A percentile compares a stretch with the other conserved stretches of the same genome.
Conservation (phyloP, 2,888 invertebrate species). For the Sericinus montela region DNA sequence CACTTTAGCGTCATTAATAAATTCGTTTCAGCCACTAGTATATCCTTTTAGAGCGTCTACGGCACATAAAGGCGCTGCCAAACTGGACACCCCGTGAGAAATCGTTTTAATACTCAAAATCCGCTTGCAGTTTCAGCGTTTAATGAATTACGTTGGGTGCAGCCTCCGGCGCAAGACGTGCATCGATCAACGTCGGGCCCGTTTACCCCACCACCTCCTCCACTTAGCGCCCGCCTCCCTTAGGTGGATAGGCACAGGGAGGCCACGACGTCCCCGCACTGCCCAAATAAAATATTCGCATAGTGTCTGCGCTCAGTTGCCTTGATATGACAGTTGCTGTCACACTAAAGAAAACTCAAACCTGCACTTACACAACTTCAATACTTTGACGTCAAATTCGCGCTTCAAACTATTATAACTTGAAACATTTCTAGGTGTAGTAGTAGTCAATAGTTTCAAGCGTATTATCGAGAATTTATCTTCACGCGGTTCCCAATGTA, state of each 20-base stretch:
- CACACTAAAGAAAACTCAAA: slow-evolving; percentile 39
- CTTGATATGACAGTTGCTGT: slow-evolving; percentile 56
- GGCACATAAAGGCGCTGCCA: slow-evolving; percentile 53
- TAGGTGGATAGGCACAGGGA: slow-evolving; percentile 55
- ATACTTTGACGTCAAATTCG: neutral
- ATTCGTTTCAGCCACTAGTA: slow-evolving; percentile 58
- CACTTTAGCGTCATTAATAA: slow-evolving; percentile 55
- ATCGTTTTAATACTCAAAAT: slow-evolving; percentile 78
- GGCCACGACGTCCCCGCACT: slow-evolving; percentile 50
- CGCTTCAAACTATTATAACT: too few species aligned
- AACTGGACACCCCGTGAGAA: slow-evolving; percentile 74
- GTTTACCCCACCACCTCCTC: slow-evolving; percentile 31
- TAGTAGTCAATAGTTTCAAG: too few species aligned
- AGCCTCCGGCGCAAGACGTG: slow-evolving; percentile 82
- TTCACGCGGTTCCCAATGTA: too few species aligned
- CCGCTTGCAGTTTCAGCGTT: slow-evolving; percentile 77
- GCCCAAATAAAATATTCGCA: slow-evolving; percentile 70
- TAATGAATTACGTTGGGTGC: slow-evolving; percentile 79
- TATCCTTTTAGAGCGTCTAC: slow-evolving; percentile 46
- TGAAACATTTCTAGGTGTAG: too few species aligned
- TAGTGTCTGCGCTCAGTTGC: slow-evolving; percentile 51
- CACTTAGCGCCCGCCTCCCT: slow-evolving; percentile 27
- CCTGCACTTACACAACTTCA: neutral
- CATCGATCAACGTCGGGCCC: slow-evolving; percentile 81
- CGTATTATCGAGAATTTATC: too few species aligned